Base-by-base conservation (phyloP, 1,140 invertebrate species). In the Halesus radiatus region DNA sequence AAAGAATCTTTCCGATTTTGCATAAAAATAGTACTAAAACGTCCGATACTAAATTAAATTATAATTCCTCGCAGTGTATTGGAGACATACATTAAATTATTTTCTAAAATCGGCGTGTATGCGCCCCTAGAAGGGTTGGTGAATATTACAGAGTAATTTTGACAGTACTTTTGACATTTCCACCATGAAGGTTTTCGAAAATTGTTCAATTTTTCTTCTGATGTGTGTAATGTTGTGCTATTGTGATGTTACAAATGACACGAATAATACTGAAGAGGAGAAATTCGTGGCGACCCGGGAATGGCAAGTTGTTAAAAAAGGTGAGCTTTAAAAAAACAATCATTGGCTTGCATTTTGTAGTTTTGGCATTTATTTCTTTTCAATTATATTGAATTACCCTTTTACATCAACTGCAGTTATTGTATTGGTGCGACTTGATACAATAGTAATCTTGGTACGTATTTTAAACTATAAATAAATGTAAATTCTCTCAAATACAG, bases 251-350 rank as follows among this genome's bases (percentile, higher is more conserved):
- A 74, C 23, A 60, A 74, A 79, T 64, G 68, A 83, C 54, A 77
- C 66, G 1, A 78, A 83, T 52, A 50, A 68, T 16, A 77, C 78
- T 0, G 81, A 83, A 8, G 26, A 84, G 23, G 81, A 83, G 15
- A 45, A 84, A 32, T 92, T 92, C 84, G 85, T 90, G 3, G 85
- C 91, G 3, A 91, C 91, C 1, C 83, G 88, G 5, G 90, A 92
- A 84, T 92, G 92, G 92, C 89, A 92, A 85, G 85, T 85, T 18
- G 87, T 92, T 4, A 88, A 90, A 85, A 88, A 90, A 87, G 91
- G 92, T 92, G 85, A 85, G 83, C 8, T 29, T 1, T 54, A 6
- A 50, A 72, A 23, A 32, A 56, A 56, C 23, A 18, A 56, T 74
- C 18, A 0, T 45, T 0, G 1, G 13, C 13, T 45, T 45, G 10